Evolutionary conservation across 2,113 vertebrate species (phyloP).

Genomic region (Pedetes capensis): DNA sequence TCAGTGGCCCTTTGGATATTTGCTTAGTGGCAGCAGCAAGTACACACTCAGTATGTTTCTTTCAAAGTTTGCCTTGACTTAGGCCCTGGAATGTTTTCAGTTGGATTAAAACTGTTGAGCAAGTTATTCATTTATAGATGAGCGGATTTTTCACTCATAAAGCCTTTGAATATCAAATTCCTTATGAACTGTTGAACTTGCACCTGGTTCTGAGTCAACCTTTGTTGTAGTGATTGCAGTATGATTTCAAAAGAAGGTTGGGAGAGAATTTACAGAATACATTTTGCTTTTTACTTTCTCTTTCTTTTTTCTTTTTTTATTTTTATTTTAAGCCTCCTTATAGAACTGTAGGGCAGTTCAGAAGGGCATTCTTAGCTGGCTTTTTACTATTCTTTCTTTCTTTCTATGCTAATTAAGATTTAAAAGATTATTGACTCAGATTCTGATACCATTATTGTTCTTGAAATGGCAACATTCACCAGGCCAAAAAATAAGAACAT

Average conservation of each 20-base stretch:
- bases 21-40: background rate
- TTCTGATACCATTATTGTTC: background rate
- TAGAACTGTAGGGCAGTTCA: background rate
- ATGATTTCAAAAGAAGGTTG: background rate
- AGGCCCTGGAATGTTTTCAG: background rate
- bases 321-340: no score
- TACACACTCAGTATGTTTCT: background rate
- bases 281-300: background rate
- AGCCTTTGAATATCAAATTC: background rate
- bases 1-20: background rate
- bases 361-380: background rate
- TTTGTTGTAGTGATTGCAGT: background rate
- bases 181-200: slow-evolving; percentile 5
- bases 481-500: background rate
- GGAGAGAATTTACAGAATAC: background rate
- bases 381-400: background rate
- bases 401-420: background rate
- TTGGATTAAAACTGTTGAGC: background rate
- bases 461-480: background rate
- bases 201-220: background rate
- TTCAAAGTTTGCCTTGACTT: slow-evolving; percentile 35
- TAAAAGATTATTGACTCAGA: background rate
- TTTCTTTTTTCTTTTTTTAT: no score
- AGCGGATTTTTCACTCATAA: background rate
- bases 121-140: background rate